Conservation (phyloP, 2,888 invertebrate species). For the Cepaea hortensis region DNA sequence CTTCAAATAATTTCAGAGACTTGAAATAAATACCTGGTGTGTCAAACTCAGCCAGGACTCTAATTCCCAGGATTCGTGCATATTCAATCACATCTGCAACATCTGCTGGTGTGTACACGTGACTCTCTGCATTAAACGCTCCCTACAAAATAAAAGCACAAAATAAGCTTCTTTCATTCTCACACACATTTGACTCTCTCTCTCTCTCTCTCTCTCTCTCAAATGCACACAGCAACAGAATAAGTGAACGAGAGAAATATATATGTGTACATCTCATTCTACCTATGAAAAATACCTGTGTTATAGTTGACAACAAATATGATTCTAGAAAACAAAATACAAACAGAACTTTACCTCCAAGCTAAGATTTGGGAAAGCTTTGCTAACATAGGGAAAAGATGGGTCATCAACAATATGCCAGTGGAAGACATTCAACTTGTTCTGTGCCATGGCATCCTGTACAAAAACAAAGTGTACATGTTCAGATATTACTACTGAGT, state of each 20-base stretch:
- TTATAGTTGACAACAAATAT: too few species aligned
- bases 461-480: not conserved
- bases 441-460: constrained; percentile 70
- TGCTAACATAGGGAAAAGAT: constrained; percentile 91
- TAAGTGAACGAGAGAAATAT: too few species aligned
- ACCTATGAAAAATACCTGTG: too few species aligned
- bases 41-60: constrained; percentile 93
- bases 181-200: too few species aligned
- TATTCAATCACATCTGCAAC: constrained; percentile 83
- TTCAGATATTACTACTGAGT: too few species aligned
- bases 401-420: constrained; percentile 92
- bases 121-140: constrained; percentile 70
- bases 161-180: too few species aligned
- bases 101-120: constrained; percentile 75
- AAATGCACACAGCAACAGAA: too few species aligned
- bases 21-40: constrained; percentile 83
- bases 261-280: too few species aligned
- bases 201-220: too few species aligned
- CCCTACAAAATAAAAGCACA: constrained; percentile 65
- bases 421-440: constrained; percentile 72
- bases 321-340: constrained; percentile 35
- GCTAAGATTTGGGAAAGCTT: constrained; percentile 85
- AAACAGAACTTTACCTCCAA: constrained; percentile 68
- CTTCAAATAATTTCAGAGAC: too few species aligned
- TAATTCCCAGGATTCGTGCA: constrained; percentile 87